Evolutionary conservation across 2,888 invertebrate genomes (phyloP).

Genomic region (Eilema griseolum): DNA sequence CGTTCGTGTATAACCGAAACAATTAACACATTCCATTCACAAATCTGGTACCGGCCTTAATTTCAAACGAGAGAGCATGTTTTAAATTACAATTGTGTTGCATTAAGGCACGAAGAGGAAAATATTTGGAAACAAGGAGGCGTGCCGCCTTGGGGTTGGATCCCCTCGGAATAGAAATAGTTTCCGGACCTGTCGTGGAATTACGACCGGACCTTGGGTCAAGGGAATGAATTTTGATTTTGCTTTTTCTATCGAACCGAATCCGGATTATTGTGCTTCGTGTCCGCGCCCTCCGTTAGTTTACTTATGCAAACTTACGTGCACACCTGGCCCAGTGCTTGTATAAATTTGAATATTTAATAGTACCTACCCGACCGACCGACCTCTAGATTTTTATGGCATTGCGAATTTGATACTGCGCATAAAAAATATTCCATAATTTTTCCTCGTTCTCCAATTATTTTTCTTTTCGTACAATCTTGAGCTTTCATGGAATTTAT

Average conservation of each 20-base stretch:
- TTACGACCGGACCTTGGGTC: slow-evolving; percentile 74
- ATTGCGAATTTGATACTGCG: slow-evolving; percentile 63
- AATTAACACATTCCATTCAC: slow-evolving; percentile 70
- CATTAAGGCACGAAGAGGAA: slow-evolving; percentile 53
- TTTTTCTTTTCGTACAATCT: slow-evolving; percentile 46
- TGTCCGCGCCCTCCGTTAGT: slow-evolving; percentile 59
- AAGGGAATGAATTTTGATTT: slow-evolving; percentile 83
- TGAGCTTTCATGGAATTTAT: slow-evolving; percentile 51
- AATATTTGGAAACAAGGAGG: slow-evolving; percentile 70
- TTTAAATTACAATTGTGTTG: slow-evolving; percentile 68
- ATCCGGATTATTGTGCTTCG: slow-evolving; percentile 68
- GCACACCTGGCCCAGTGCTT: slow-evolving; percentile 60
- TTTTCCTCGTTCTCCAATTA: slow-evolving; percentile 54
- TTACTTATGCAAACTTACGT: slow-evolving; percentile 72
- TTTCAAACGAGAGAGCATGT: slow-evolving; percentile 60
- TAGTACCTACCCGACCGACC: slow-evolving; percentile 52
- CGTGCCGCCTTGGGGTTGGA: slow-evolving; percentile 65
- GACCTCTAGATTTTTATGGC: slow-evolving; percentile 63
- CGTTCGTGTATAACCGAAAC: slow-evolving; percentile 57
- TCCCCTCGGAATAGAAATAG: slow-evolving; percentile 82
- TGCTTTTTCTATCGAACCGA: slow-evolving; percentile 74
- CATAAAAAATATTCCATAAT: slow-evolving; percentile 43
- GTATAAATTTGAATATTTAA: slow-evolving; percentile 73
- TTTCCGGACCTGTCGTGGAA: slow-evolving; percentile 73
- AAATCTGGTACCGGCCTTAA: slow-evolving; percentile 61